phyloP scores from a whole-genome alignment of 1,140 invertebrate genomes.

The Cherax quadricarinatus region DNA sequence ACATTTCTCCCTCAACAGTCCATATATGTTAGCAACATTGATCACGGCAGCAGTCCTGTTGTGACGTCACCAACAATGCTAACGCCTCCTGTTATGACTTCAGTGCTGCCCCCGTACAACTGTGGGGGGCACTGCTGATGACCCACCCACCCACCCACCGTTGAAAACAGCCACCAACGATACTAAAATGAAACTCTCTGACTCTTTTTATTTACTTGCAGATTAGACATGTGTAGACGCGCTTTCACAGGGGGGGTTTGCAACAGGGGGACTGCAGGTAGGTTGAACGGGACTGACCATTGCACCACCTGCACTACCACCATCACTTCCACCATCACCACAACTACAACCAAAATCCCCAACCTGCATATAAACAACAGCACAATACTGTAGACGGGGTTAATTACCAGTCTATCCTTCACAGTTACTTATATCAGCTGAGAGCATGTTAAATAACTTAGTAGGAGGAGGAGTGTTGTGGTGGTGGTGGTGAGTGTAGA shows the following conservation, averaged over 20 bases:
- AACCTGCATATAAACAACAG: not conserved
- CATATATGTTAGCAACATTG: not conserved
- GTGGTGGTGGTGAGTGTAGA: not conserved
- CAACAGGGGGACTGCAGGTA: conserved; percentile 98
- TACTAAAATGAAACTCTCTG: conserved; percentile 4
- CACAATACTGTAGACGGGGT: too few relatives aligned
- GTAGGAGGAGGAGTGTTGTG: not conserved
- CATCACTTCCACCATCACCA: not conserved
- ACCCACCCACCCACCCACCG: not conserved
- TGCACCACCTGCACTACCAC: conserved; percentile 12
- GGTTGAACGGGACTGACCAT: conserved; percentile 75
- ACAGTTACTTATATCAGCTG: too few relatives aligned
- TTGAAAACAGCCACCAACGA: not conserved
- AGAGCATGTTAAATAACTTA: too few relatives aligned
- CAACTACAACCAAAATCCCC: not conserved
- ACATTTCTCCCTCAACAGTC: conserved; percentile 50
- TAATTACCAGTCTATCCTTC: too few relatives aligned
- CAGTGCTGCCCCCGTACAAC: conserved; percentile 16
- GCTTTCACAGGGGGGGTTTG: conserved; percentile 95
- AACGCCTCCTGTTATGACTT: conserved; percentile 36
- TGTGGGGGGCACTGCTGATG: not conserved
- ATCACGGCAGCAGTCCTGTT: conserved; percentile 4
- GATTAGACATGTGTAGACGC: conserved; percentile 98
- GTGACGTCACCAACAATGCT: conserved; percentile 31
- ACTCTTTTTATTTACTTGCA: conserved; percentile 80